These are phyloP conservation scores for Takifugu bimaculatus DNA, from an alignment of 2,113 vertebrate species.

Conservation along the genomic window DNA sequence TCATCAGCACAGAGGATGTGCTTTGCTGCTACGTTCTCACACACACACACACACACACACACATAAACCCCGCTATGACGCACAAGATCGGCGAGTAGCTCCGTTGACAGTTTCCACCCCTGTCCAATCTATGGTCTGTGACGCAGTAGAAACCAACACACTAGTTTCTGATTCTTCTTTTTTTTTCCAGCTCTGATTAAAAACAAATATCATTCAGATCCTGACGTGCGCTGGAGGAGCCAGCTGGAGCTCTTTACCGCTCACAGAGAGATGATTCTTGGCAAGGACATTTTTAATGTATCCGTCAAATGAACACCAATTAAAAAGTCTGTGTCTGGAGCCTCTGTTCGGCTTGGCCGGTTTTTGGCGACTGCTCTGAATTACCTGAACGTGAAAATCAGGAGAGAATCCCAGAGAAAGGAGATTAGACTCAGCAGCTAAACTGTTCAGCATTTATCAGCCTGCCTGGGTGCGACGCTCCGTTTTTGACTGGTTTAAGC, in stretches of 20 bases:
- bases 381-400: too few relatives aligned
- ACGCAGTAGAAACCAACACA: conserved; percentile 12
- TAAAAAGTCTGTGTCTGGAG: conserved; percentile 7
- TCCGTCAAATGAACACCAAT: conserved; percentile 11
- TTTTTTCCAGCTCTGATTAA: not conserved
- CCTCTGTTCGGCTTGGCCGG: conserved; percentile 8
- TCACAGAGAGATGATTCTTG: conserved; percentile 20
- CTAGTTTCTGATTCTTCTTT: conserved; percentile 2
- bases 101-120: too few relatives aligned
- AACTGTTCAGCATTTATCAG: too few relatives aligned
- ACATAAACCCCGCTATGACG: too few relatives aligned
- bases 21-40: too few relatives aligned
- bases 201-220: conserved; percentile 9
- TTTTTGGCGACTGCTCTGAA: not conserved
- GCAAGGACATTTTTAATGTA: conserved; percentile 18
- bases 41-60: too few relatives aligned
- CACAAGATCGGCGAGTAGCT: too few relatives aligned
- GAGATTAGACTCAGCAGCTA: too few relatives aligned
- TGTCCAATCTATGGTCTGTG: not conserved
- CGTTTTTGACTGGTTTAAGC: conserved; percentile 30
- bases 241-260: conserved; percentile 18
- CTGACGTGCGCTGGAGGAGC: conserved; percentile 21
- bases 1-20: too few relatives aligned
- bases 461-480: conserved; percentile 10
- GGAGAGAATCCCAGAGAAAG: too few relatives aligned